These are phyloP conservation scores for Helicoverpa zea DNA, from an alignment of 1,140 invertebrate genomes.

Conservation along the genomic window DNA sequence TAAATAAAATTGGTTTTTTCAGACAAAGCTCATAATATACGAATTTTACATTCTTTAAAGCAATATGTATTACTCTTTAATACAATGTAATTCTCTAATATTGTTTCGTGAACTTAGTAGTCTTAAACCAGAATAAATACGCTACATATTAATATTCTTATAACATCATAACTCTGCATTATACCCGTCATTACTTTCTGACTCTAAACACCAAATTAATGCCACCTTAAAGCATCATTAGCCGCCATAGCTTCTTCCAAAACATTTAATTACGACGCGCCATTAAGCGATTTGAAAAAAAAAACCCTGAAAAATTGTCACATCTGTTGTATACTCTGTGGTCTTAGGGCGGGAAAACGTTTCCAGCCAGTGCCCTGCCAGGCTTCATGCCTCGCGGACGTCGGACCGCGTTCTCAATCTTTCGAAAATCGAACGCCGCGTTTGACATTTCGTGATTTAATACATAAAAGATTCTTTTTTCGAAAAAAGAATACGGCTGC, in stretches of 20 bases:
- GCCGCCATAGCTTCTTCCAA: slow-evolving; percentile 37
- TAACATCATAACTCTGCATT: slow-evolving; percentile 23
- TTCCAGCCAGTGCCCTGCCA: slow-evolving; percentile 72
- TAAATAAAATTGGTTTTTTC: no score
- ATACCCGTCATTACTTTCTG: slow-evolving; percentile 8
- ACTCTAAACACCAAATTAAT: slow-evolving; percentile 42
- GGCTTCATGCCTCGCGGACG: slow-evolving; percentile 69
- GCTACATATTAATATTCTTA: slow-evolving; percentile 21
- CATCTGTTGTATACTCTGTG: slow-evolving; percentile 60
- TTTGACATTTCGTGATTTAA: slow-evolving; percentile 53
- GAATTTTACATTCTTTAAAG: no score
- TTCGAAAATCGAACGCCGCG: slow-evolving; percentile 62
- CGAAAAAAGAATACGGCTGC: not conserved
- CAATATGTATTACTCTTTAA: no score
- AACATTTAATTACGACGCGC: slow-evolving; percentile 41
- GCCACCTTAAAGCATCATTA: slow-evolving; percentile 36
- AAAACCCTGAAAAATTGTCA: slow-evolving; percentile 32
- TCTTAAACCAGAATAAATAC: not conserved
- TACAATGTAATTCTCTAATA: no score
- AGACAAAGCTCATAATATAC: no score
- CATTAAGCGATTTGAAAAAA: slow-evolving; percentile 44
- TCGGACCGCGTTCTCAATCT: slow-evolving; percentile 59
- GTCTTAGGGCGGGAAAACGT: slow-evolving; percentile 74
- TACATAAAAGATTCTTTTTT: slow-evolving; percentile 18
- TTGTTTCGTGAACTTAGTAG: not conserved